These are phyloP conservation scores for Sarcophaga caerulescens DNA, from an alignment of 2,888 invertebrate genomes.

Conservation along the genomic window DNA sequence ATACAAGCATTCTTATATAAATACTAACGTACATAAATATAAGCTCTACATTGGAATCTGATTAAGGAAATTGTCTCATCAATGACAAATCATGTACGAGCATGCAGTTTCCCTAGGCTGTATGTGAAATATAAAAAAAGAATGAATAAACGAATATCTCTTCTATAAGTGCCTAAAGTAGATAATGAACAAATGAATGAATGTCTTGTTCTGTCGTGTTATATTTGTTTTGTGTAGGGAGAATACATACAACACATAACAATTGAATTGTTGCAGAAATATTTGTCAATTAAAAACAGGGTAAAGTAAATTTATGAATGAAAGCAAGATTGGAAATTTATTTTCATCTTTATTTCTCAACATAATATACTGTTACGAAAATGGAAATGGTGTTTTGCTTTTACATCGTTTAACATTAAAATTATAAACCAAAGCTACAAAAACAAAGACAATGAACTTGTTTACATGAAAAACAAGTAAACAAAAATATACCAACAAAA, in stretches of 20 bases:
- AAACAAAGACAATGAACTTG: too few relatives aligned
- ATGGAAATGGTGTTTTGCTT: too few relatives aligned
- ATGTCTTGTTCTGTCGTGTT: neutral
- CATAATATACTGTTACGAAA: too few relatives aligned
- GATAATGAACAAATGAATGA: neutral
- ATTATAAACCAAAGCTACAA: too few relatives aligned
- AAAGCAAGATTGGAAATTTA: too few relatives aligned
- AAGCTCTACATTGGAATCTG: neutral
- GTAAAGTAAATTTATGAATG: too few relatives aligned
- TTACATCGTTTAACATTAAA: too few relatives aligned
- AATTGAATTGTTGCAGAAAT: neutral
- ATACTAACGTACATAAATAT: neutral
- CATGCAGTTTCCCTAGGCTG: neutral
- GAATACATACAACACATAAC: neutral
- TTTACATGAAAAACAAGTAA: too few relatives aligned
- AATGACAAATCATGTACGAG: neutral
- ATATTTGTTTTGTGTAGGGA: neutral
- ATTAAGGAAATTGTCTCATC: constrained; percentile 30
- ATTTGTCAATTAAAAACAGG: too few relatives aligned
- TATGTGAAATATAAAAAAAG: neutral
- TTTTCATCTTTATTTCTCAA: too few relatives aligned
- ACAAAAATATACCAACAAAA: too few relatives aligned
- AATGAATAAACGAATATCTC: neutral
- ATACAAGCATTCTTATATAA: too few relatives aligned
- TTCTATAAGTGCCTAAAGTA: neutral